Evolutionary conservation across 2,888 invertebrate species (phyloP).

Genomic region (Pristionchus japonicus): DNA sequence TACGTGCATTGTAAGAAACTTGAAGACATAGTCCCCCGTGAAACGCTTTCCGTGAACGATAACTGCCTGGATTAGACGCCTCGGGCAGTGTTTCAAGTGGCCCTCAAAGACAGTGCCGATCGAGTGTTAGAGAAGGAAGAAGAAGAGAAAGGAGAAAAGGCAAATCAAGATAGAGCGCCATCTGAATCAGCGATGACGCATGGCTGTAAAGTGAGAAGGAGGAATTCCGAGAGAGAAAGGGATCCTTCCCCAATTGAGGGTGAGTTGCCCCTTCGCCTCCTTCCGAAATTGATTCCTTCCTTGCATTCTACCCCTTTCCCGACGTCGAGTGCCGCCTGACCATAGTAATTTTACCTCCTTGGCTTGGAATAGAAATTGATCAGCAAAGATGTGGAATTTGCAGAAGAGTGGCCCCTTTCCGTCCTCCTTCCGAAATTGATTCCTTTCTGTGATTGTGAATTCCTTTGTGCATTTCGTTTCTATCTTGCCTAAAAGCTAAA

Average conservation of each 20-base stretch:
- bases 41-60: neutral
- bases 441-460: too few relatives aligned
- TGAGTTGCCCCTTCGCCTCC: neutral
- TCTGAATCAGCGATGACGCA: conserved; percentile 18
- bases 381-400: too few relatives aligned
- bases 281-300: neutral
- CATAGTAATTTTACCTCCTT: too few relatives aligned
- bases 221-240: conserved; percentile 15
- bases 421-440: too few relatives aligned
- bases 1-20: too few relatives aligned
- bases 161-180: neutral
- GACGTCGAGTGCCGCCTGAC: too few relatives aligned
- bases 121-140: neutral
- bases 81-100: neutral
- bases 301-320: neutral
- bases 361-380: too few relatives aligned
- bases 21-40: too few relatives aligned
- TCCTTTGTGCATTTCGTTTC: too few relatives aligned
- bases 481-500: too few relatives aligned
- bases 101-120: neutral
- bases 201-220: conserved; percentile 24
- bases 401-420: too few relatives aligned
- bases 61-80: neutral
- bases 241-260: neutral
- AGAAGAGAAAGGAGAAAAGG: neutral